Percentiles rank a stretch among this genome's conserved stretches.
phyloP scores from a whole-genome alignment of 2,797 vertebrate species.

The Ammospiza maritima region DNA sequence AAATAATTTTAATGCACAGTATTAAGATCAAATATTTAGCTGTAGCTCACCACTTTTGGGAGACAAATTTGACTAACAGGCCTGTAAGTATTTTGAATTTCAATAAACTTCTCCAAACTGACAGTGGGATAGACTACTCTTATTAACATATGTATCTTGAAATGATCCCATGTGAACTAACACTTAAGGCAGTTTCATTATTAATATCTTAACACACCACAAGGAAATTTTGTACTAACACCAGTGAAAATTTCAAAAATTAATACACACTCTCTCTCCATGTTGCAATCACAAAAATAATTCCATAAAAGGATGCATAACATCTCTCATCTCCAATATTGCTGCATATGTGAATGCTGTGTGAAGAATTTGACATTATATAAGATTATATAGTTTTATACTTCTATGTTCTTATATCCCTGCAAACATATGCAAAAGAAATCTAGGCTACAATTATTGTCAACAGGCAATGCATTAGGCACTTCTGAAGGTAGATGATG shows the following conservation, averaged over 20 bases:
- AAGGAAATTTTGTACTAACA: not conserved
- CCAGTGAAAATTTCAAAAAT: not conserved
- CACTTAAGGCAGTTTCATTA: not conserved
- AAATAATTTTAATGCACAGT: not conserved
- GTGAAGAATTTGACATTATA: not conserved
- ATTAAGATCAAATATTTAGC: not conserved
- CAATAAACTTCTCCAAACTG: not conserved
- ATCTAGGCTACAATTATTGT: not conserved
- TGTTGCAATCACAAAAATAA: not conserved
- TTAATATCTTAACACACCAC: not conserved
- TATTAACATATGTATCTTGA: not conserved
- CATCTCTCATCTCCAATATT: not conserved
- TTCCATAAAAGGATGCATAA: not conserved
- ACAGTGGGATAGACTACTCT: not conserved
- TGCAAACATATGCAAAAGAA: not conserved
- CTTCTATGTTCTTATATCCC: not conserved
- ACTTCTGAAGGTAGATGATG: not conserved
- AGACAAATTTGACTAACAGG: not conserved
- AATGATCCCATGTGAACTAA: not conserved
- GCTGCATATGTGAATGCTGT: not conserved
- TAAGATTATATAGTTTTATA: not conserved
- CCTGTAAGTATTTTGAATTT: not conserved
- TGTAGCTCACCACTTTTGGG: not conserved
- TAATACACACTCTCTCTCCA: not conserved
- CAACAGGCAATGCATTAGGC: constrained; percentile 3